Base-by-base conservation (phyloP, 2,113 vertebrate genomes). In the Prinia subflava region DNA sequence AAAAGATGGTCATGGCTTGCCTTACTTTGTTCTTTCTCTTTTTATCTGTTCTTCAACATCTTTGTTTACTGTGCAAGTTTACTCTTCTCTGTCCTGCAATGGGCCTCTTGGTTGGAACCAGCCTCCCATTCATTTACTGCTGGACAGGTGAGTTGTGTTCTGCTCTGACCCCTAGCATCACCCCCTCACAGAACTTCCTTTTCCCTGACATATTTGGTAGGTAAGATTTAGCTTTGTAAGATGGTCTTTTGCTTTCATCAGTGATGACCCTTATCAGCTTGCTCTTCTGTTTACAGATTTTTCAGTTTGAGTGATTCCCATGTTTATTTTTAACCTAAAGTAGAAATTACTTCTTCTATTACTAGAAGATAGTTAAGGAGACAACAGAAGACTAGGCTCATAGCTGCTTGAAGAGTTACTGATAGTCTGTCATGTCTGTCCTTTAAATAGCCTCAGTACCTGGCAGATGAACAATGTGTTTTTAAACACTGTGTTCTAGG, bases 381-480 rank as follows among this genome's bases (percentile, higher is more conserved):
- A 59, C 53, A 52, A 64, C 31, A 52, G 56, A 67, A 88, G 46
- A 68, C 19, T 52, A 52, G 60, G 52, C 30, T 80, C 59, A 41
- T 42, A 80, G 23, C 35, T 74, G 35, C 42, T 52, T 88, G 71
- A 83, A 91, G 37, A 80, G 52, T 37, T 63, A 44, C 31, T 50
- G 39, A 15, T 62, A 70, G 68, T 74, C 37, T 83, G 52, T 83
- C 10, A 2, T 52, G 79, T 78, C 47, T 88, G 49, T 83, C 35
- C 68, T 96, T 94, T 78, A 94, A 96, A 90, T 93, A 91, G 50
- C 60, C 73, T 80, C 35, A 31, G 35, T 95, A 90, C 79, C 64
- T 74, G 37, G 47, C 68, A 88, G 68, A 74, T 52, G 23, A 94
- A 90, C 89, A 96, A 70, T 27, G 14, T 95, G 71, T 88, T 95